Evolutionary conservation across 2,888 invertebrate species (phyloP).

Genomic region (Chromoteleia sp.): DNA sequence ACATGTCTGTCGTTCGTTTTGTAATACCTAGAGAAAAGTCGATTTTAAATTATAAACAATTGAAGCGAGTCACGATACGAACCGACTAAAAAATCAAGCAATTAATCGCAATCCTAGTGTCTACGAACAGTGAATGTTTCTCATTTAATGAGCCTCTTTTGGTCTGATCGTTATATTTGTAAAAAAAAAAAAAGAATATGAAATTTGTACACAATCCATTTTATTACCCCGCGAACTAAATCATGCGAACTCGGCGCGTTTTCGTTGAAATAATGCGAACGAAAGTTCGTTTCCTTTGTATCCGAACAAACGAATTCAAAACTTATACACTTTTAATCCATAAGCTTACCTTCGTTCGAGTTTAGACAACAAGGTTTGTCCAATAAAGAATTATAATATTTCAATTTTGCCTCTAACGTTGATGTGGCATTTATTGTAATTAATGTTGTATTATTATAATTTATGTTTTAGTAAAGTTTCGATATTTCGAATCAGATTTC

Average conservation of each 20-base stretch:
- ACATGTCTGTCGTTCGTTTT: conserved; percentile 32
- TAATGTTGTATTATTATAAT: conserved; percentile 28
- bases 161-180: conserved; percentile 12
- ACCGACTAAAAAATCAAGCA: conserved; percentile 4
- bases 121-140: conserved; percentile 8
- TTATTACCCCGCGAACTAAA: neutral
- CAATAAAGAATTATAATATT: conserved; percentile 38
- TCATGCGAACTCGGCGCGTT: too few relatives aligned
- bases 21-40: conserved; percentile 16
- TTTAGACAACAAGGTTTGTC: neutral
- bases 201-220: conserved; percentile 8
- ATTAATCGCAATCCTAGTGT: neutral
- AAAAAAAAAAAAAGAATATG: neutral
- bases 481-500: conserved; percentile 4
- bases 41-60: conserved; percentile 9
- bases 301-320: neutral
- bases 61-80: neutral
- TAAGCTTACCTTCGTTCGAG: neutral
- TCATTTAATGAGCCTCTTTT: conserved; percentile 12
- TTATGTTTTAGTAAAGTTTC: conserved; percentile 46
- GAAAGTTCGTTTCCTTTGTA: conserved; percentile 13
- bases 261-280: too few relatives aligned
- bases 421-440: conserved; percentile 44
- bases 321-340: neutral
- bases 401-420: conserved; percentile 2